Evolutionary conservation across 2,113 vertebrate genomes (phyloP), one percentile per base, ranked within the genome.

Genomic region (Panthera tigris): DNA sequence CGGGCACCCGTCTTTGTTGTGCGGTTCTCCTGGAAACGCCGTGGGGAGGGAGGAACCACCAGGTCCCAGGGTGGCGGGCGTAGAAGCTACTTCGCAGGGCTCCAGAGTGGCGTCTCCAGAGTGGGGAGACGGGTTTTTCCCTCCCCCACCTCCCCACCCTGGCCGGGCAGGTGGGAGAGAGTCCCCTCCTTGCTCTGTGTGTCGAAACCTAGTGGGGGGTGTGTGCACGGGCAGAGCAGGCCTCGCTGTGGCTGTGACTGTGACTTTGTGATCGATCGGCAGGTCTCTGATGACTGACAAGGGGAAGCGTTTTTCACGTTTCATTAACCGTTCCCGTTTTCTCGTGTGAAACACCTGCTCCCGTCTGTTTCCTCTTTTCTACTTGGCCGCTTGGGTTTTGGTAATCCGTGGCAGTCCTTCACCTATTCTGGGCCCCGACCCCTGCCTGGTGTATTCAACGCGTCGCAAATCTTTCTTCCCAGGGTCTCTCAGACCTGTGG

Each of bases 161-260:
- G 7, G 45, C 45, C 45, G 7, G 21, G 57, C 21, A 9, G 57
- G 57, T 23, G 7, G 57, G 57, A 4, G 45, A 39, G n/a, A 11
- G 27, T 25, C 33, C 89, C 19, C 69, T 73, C 69, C 2, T 13
- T 8, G 36, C 69, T 73, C 23, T 36, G 57, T 61, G 57, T 7
- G 21, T 21, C 0, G 21, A 23, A 61, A 61, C 18, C 57, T 7
- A 19, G 36, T 2, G 8, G 3, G 4, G 19, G 25, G 2, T 4
- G 14, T 45, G 55, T 23, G 63, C 50, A 8, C 7, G 14, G 19
- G 73, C 63, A 13, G 39, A n/a, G 69, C 36, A 12, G 36, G 69
- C 27, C 15, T 79, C 29, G 27, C 19, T 25, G 45, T 69, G 36
- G 4, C 5, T 14, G 57, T 69, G 36, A 21, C 3, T 45, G 45